Conservation (phyloP, 1,140 invertebrate genomes). For the Drosophila setifemur region DNA sequence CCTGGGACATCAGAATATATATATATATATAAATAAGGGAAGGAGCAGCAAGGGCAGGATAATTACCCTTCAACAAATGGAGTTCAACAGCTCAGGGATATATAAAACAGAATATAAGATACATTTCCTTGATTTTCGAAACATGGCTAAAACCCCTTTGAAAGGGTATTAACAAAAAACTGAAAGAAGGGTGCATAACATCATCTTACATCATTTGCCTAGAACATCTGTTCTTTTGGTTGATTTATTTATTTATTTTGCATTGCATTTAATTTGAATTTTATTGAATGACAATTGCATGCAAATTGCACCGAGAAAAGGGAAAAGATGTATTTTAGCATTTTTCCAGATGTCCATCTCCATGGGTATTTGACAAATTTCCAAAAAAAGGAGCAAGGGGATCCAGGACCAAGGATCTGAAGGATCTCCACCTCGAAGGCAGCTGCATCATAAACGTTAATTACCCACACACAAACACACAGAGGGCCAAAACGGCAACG, state of each 20-base stretch:
- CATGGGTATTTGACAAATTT: constrained; percentile 61
- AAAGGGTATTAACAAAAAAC: constrained; percentile 16
- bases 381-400: background rate
- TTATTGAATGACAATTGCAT: constrained; percentile 80
- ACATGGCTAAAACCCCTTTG: no score
- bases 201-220: constrained; percentile 54
- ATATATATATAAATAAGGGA: no score
- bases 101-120: no score
- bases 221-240: constrained; percentile 37
- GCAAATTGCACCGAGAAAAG: constrained; percentile 44
- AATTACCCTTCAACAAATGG: no score
- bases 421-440: no score
- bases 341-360: constrained; percentile 3
- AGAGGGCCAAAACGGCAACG: background rate
- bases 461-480: constrained; percentile 44
- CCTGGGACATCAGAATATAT: no score
- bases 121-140: no score
- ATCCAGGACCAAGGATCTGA: no score
- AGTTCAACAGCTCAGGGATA: no score
- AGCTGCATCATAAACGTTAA: constrained; percentile 74
- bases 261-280: constrained; percentile 76
- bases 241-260: constrained; percentile 29
- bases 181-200: constrained; percentile 36
- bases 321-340: background rate
- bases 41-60: no score